phyloP scores from a whole-genome alignment of 2,888 invertebrate genomes.

The Eupithecia pulchellata region DNA sequence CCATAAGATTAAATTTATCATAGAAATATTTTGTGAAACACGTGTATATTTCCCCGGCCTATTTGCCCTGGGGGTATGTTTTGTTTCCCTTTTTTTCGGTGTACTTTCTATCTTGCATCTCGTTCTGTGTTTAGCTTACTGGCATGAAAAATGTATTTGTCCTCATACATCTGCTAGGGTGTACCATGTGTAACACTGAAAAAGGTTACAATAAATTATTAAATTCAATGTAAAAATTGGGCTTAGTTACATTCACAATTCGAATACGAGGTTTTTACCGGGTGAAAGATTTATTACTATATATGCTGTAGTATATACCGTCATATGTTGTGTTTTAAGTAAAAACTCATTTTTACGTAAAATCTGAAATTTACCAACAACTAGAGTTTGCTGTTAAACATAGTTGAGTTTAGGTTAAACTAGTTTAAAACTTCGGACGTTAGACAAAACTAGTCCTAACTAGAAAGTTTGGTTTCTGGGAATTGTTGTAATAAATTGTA shows the following conservation, averaged over 20 bases:
- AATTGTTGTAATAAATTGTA: no score
- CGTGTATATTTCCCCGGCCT: neutral
- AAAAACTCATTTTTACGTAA: no score
- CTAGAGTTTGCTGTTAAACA: neutral
- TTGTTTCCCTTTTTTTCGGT: slow-evolving; percentile 7
- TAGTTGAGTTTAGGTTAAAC: neutral
- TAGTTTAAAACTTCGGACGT: no score
- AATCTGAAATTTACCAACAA: no score
- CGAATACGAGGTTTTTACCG: neutral
- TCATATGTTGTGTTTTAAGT: no score
- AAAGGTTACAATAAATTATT: slow-evolving; percentile 33
- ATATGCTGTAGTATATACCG: no score
- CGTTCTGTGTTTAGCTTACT: slow-evolving; percentile 38
- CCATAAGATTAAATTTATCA: neutral
- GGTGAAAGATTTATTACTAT: neutral
- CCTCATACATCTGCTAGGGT: slow-evolving; percentile 64
- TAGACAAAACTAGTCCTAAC: no score
- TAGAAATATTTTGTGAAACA: slow-evolving; percentile 5
- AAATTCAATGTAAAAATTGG: slow-evolving; percentile 7
- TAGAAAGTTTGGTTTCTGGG: no score
- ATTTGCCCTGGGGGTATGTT: neutral
- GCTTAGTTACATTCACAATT: neutral
- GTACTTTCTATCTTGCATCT: slow-evolving; percentile 13
- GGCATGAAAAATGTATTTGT: slow-evolving; percentile 67
- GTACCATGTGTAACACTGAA: slow-evolving; percentile 73